Base-by-base conservation (phyloP, 2,113 vertebrate genomes). In the Regulus satrapa region DNA sequence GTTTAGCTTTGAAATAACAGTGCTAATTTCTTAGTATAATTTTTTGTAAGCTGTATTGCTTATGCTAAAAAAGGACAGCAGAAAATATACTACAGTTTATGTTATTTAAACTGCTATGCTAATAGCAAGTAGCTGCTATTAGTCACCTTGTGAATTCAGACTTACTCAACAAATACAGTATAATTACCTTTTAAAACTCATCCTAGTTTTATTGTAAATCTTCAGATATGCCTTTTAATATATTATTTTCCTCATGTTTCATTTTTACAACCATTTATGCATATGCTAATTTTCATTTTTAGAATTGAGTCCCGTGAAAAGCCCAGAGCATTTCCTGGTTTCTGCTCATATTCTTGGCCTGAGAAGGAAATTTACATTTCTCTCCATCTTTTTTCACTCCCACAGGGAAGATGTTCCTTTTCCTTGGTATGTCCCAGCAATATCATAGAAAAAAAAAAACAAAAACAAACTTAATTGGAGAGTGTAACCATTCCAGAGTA, bases 1-100 rank as follows among this genome's bases (percentile, higher is more conserved):
- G 78, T 46, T 96, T 54, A 88, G 52, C 78, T 97, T 95, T 83
- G 74, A 88, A 93, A 75, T 61, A 96, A 62, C 29, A 81, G 40
- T 28, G 34, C 11, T 58, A 64, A 87, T 59, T 89, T 78, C 18
- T 69, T 24, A 59, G 17, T 24, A 54, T 61, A 68, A 14, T 18
- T 81, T n/a, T 74, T 61, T 34, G 10, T 61, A 66, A 85, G 38
- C 19, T 18, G 15, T 45, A 45, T 45, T 56, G 14, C 29, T 88
- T 85, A 79, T 48, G 45, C 9, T 87, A 32, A 58, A 64, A 67
- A 67, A 43, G 13, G 26, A 80, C 40, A 82, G 49, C 19, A 69
- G 40, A 91, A 84, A 75, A 73, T 32, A 3, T 61, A 25, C 7
- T 59, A 12, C 18, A 74, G 14, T 80, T 95, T 91, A 62, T 62